A percentile compares a stretch with the other conserved stretches of the same genome.
Conservation (phyloP, 2,797 vertebrate species). For the Sebastes nivosus region DNA sequence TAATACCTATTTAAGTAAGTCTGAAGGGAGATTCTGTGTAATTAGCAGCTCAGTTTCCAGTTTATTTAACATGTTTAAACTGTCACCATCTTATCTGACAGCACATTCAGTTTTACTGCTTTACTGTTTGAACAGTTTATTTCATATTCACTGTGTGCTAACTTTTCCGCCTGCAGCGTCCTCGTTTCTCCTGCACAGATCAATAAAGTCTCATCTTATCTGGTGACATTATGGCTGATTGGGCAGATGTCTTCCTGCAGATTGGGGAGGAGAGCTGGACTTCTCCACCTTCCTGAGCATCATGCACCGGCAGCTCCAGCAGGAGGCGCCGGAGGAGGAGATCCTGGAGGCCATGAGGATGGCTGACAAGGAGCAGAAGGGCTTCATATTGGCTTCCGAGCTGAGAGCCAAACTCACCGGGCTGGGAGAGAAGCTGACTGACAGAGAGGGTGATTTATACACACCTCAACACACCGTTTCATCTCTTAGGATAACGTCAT, state of each 20-base stretch:
- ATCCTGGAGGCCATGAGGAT: constrained; percentile 87
- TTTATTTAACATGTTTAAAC: constrained; percentile 16
- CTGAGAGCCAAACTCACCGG: constrained; percentile 84
- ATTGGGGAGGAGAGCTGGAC: constrained; percentile 82
- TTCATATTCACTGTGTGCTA: neutral
- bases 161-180: neutral
- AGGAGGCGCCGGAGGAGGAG: constrained; percentile 87
- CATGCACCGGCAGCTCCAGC: constrained; percentile 88
- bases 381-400: constrained; percentile 79
- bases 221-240: neutral
- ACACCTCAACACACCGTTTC: neutral
- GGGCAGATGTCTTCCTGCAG: constrained; percentile 61
- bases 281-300: constrained; percentile 90
- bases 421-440: constrained; percentile 86
- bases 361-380: constrained; percentile 85
- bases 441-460: constrained; percentile 82
- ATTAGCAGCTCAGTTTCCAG: neutral
- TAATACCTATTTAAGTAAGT: neutral
- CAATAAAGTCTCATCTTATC: neutral
- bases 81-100: neutral
- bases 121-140: constrained; percentile 26
- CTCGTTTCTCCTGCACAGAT: neutral
- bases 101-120: neutral
- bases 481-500: too few relatives aligned
- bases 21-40: neutral